phyloP scores from a whole-genome alignment of 1,140 invertebrate genomes.

The Lordiphosa mommai region DNA sequence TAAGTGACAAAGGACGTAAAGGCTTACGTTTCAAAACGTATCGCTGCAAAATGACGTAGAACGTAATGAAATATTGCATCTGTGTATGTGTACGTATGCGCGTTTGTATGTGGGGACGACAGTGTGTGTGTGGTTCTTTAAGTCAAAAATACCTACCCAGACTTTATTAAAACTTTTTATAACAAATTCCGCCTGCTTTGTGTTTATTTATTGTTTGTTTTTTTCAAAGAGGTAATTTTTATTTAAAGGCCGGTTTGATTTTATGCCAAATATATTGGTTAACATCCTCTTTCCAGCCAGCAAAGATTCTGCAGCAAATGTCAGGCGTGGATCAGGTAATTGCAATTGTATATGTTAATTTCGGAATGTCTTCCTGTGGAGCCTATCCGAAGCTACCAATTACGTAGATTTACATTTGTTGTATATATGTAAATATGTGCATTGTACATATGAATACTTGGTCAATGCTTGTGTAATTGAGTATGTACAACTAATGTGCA shows the following conservation, averaged over 20 bases:
- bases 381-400: background rate
- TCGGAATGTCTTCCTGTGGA: conserved; percentile 23
- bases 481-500: conserved; percentile 3
- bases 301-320: conserved; percentile 68
- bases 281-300: conserved; percentile 44
- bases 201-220: conserved; percentile 70
- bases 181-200: conserved; percentile 52
- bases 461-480: conserved; percentile 19
- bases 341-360: conserved; percentile 47
- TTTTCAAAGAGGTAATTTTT: conserved; percentile 35
- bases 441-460: background rate
- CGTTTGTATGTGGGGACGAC: conserved; percentile 14
- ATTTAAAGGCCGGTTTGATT: background rate
- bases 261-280: conserved; percentile 5
- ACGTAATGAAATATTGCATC: conserved; percentile 24
- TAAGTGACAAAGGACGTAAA: too few relatives aligned
- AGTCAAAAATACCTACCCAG: conserved; percentile 59
- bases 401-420: background rate
- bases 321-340: conserved; percentile 78
- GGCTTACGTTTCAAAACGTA: too few relatives aligned
- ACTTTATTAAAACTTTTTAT: conserved; percentile 57
- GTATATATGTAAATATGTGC: conserved; percentile 4
- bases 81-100: conserved; percentile 53
- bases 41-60: too few relatives aligned
- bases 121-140: conserved; percentile 61